Conservation (phyloP, 1,140 invertebrate species). For the Formica exsecta region DNA sequence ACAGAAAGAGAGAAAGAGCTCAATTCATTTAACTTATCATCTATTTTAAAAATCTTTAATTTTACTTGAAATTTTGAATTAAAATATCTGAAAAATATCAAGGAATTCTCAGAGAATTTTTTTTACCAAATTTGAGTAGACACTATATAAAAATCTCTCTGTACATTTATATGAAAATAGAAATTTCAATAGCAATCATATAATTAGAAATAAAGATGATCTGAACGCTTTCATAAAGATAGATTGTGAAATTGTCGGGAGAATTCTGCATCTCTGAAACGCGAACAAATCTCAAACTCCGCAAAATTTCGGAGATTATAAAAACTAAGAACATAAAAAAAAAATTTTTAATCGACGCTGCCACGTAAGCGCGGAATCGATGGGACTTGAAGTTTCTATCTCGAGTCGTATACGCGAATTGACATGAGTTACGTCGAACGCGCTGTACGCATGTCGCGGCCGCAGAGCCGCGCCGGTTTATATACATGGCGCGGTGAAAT, state of each 20-base stretch:
- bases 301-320: too few species aligned
- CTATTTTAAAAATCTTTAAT: too few species aligned
- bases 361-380: slow-evolving; percentile 23
- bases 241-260: neutral
- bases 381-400: slow-evolving; percentile 28
- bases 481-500: slow-evolving; percentile 74
- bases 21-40: too few species aligned
- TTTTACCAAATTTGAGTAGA: too few species aligned
- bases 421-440: slow-evolving; percentile 49
- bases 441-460: slow-evolving; percentile 71
- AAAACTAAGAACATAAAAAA: neutral
- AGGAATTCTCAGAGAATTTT: too few species aligned
- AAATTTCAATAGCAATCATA: neutral
- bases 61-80: too few species aligned
- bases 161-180: neutral
- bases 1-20: too few species aligned
- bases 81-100: too few species aligned
- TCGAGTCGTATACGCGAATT: neutral
- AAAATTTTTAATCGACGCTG: neutral
- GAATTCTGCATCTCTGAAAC: slow-evolving; percentile 8
- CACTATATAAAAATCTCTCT: neutral
- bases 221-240: neutral
- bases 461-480: slow-evolving; percentile 49
- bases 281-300: neutral
- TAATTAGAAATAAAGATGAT: neutral